phyloP scores from a whole-genome alignment of 2,797 vertebrate species.

The Sebastes variabilis region DNA sequence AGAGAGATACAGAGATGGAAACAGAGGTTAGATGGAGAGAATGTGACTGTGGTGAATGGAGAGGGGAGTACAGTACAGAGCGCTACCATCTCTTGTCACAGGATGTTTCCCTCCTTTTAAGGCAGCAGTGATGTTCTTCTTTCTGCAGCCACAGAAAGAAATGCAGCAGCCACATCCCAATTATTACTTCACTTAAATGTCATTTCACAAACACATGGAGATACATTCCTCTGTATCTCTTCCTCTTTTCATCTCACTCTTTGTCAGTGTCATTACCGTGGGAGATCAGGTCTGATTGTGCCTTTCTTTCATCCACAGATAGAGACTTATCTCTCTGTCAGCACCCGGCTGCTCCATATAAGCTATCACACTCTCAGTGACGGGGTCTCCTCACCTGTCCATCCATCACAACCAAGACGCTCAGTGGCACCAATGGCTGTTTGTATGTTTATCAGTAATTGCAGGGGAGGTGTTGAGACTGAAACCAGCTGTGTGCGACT shows the following conservation, averaged over 20 bases:
- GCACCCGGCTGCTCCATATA: constrained; percentile 53
- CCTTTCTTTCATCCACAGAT: constrained; percentile 37
- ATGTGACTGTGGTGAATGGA: constrained; percentile 29
- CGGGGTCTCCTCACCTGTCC: constrained; percentile 70
- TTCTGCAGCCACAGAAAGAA: constrained; percentile 48
- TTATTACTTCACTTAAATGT: background rate
- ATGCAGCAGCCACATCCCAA: constrained; percentile 29
- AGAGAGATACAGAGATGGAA: constrained; percentile 14
- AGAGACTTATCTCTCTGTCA: constrained; percentile 71
- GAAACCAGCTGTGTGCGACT: constrained; percentile 65
- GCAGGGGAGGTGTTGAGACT: constrained; percentile 60
- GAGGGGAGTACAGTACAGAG: constrained; percentile 24
- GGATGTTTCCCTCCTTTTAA: constrained; percentile 79
- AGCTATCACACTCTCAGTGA: constrained; percentile 46
- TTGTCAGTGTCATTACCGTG: constrained; percentile 20
- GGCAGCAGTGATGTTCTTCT: constrained; percentile 66
- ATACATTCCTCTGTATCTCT: background rate
- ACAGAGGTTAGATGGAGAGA: constrained; percentile 24
- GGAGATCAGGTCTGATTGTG: constrained; percentile 23
- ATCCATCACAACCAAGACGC: constrained; percentile 56
- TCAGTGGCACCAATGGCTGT: constrained; percentile 46
- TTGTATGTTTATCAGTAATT: constrained; percentile 71
- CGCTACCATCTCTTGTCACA: constrained; percentile 58
- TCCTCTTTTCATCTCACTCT: constrained; percentile 1
- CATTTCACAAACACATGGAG: background rate